phyloP scores from a whole-genome alignment of 2,888 invertebrate species.

The Thelaira solivaga region DNA sequence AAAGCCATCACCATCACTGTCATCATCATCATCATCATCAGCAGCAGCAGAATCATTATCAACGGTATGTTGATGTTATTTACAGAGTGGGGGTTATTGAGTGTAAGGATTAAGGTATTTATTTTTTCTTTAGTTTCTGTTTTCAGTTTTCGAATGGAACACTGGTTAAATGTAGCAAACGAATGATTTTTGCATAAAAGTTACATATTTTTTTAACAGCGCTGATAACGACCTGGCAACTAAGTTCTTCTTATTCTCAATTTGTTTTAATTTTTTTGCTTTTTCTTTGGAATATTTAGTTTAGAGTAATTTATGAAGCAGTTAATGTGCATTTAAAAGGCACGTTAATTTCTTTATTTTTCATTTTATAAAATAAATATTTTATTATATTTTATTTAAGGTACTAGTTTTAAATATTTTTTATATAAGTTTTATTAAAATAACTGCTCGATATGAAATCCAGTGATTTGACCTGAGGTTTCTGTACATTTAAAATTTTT shows the following conservation, averaged over 20 bases:
- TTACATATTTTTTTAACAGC: constrained; percentile 17
- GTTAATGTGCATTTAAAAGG: constrained; percentile 23
- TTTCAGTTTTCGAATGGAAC: neutral
- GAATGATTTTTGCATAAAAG: constrained; percentile 38
- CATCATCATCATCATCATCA: constrained; percentile 19
- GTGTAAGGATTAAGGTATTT: constrained; percentile 56
- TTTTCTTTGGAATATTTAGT: constrained; percentile 4
- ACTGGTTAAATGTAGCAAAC: constrained; percentile 20
- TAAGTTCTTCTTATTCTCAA: neutral
- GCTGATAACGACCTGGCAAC: constrained; percentile 17
- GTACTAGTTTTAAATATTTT: no score
- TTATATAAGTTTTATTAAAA: no score
- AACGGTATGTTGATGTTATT: constrained; percentile 60
- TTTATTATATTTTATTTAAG: no score
- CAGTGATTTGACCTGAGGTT: no score
- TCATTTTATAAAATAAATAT: no score
- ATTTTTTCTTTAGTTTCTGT: constrained; percentile 6
- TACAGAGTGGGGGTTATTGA: constrained; percentile 60
- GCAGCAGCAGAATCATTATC: constrained; percentile 40
- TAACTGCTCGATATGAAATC: no score
- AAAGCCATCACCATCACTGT: constrained; percentile 55
- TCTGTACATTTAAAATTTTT: no score
- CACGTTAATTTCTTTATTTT: neutral
- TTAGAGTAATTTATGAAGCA: constrained; percentile 29
- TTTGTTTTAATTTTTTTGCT: neutral